Evolutionary conservation across 2,888 invertebrate species (phyloP).

Genomic region (Eristalis arbustorum): DNA sequence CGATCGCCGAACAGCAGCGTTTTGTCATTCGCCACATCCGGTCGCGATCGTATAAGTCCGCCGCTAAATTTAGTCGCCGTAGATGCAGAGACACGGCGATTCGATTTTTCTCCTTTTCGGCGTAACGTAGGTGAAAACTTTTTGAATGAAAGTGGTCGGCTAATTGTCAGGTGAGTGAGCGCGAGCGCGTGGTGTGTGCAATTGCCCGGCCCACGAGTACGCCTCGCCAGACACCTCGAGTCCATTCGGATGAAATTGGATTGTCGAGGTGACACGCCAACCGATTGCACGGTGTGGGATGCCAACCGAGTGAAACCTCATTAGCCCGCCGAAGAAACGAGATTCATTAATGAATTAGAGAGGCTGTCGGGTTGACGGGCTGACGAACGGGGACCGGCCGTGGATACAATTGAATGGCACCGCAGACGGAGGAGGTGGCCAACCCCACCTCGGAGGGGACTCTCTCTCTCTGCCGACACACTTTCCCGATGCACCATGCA

Average conservation of each 20-base stretch:
- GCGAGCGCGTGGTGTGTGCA: slow-evolving; percentile 6
- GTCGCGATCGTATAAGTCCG: slow-evolving; percentile 59
- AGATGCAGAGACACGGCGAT: slow-evolving; percentile 28
- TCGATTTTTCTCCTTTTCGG: slow-evolving; percentile 50
- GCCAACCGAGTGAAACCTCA: slow-evolving; percentile 34
- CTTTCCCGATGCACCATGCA: neutral
- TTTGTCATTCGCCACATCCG: slow-evolving; percentile 67
- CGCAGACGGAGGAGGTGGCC: neutral
- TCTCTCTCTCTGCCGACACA: neutral
- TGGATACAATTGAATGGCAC: slow-evolving; percentile 25
- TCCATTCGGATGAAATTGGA: slow-evolving; percentile 45
- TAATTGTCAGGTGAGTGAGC: slow-evolving; percentile 60
- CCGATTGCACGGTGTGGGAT: slow-evolving; percentile 5
- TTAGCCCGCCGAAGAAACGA: slow-evolving; percentile 4
- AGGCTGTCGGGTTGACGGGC: slow-evolving; percentile 26
- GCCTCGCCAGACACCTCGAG: neutral
- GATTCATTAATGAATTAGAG: slow-evolving; percentile 58
- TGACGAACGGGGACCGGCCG: slow-evolving; percentile 39
- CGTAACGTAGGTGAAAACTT: slow-evolving; percentile 55
- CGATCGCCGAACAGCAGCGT: slow-evolving; percentile 43
- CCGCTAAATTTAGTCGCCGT: slow-evolving; percentile 64
- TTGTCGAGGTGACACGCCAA: slow-evolving; percentile 7
- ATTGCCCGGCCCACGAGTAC: neutral
- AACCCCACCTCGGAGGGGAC: neutral
- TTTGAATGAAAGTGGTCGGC: slow-evolving; percentile 62